These are phyloP conservation scores for Falco peregrinus DNA, from an alignment of 2,797 vertebrate genomes.

Conservation along the genomic window DNA sequence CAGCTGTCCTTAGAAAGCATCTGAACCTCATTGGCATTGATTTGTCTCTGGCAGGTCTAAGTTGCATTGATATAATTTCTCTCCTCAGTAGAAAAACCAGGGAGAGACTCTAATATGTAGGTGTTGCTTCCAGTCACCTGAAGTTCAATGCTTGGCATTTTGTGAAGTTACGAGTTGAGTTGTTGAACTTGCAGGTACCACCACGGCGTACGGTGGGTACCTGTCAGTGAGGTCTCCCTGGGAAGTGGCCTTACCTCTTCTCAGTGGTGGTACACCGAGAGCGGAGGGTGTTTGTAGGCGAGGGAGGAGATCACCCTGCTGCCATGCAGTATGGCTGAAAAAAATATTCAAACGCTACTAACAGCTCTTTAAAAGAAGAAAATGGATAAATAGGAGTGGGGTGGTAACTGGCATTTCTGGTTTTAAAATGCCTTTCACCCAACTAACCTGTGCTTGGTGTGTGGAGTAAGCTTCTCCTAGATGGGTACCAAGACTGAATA, in stretches of 20 bases:
- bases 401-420: neutral
- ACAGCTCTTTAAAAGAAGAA: neutral
- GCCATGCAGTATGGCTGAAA: neutral
- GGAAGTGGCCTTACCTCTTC: neutral
- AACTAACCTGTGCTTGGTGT: neutral
- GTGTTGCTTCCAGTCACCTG: neutral
- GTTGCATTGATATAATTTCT: neutral
- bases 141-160: neutral
- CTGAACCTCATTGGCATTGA: neutral
- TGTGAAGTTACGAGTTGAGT: neutral
- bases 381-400: neutral
- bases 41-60: neutral
- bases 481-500: neutral
- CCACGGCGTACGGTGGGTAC: accelerated
- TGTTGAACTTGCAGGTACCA: neutral
- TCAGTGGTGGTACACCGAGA: neutral
- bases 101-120: neutral
- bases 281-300: neutral
- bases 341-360: neutral
- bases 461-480: neutral
- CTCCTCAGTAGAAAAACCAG: neutral
- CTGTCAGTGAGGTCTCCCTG: neutral
- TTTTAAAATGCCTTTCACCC: neutral
- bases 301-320: neutral
- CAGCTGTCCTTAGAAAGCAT: neutral